Conservation (phyloP, 1,140 invertebrate species). For the Ephestia elutella region DNA sequence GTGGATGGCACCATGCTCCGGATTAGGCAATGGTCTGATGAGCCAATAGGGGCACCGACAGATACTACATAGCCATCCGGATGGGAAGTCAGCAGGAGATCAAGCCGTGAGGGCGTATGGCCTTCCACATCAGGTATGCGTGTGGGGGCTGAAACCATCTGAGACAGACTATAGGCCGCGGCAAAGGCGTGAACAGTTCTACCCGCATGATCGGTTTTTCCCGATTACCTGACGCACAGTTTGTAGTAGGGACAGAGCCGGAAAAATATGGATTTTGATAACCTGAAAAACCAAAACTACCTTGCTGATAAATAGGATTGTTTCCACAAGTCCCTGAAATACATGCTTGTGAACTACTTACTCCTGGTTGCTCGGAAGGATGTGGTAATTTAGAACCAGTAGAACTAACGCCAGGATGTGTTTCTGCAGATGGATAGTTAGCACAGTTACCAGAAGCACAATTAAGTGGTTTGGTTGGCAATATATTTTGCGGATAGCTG, state of each 20-base stretch:
- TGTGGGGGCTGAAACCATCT: too few relatives aligned
- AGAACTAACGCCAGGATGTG: too few relatives aligned
- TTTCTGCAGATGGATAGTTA: conserved; percentile 6
- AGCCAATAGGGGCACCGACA: too few relatives aligned
- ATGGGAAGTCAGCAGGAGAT: too few relatives aligned
- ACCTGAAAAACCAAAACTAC: background rate
- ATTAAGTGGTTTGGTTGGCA: background rate
- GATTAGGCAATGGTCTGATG: too few relatives aligned
- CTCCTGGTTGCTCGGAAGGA: background rate
- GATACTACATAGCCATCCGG: too few relatives aligned
- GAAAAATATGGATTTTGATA: conserved; percentile 5
- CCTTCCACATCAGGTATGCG: too few relatives aligned
- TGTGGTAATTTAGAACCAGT: background rate
- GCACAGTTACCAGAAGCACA: conserved; percentile 13
- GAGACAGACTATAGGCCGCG: too few relatives aligned
- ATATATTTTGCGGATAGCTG: conserved; percentile 4
- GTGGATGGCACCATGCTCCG: too few relatives aligned
- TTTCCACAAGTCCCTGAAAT: conserved; percentile 1
- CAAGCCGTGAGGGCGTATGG: too few relatives aligned
- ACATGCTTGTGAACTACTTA: conserved; percentile 12
- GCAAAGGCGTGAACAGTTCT: too few relatives aligned
- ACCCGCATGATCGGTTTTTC: too few relatives aligned
- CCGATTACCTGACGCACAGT: conserved; percentile 1
- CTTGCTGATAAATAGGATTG: background rate
- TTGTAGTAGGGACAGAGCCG: background rate